phyloP scores from a whole-genome alignment of 2,797 vertebrate species.

The Channa striata region DNA sequence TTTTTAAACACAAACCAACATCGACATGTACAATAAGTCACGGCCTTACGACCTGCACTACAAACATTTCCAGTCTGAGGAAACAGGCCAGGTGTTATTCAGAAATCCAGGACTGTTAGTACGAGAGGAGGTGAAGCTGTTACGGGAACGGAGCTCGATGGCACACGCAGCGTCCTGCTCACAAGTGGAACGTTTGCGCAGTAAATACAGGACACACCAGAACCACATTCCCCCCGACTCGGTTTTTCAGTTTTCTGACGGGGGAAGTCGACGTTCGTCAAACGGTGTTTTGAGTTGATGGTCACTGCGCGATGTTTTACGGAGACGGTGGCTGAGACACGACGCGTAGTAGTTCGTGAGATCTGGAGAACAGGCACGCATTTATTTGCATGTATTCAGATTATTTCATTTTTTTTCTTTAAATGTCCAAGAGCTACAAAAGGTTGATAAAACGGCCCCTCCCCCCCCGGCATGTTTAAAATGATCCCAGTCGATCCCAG shows the following conservation, averaged over 20 bases:
- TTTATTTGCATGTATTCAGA: constrained; percentile 66
- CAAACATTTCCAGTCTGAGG: constrained; percentile 22
- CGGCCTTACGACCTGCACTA: constrained; percentile 20
- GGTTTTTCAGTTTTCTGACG: constrained; percentile 61
- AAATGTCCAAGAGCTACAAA: constrained; percentile 74
- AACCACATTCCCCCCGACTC: constrained; percentile 54
- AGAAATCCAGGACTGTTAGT: constrained; percentile 55
- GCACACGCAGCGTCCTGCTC: constrained; percentile 25
- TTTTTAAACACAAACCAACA: constrained; percentile 53
- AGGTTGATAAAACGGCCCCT: constrained; percentile 54
- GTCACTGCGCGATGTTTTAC: constrained; percentile 20
- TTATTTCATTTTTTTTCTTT: constrained; percentile 31
- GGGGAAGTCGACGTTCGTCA: constrained; percentile 58
- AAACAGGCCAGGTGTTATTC: constrained; percentile 39
- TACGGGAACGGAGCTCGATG: constrained; percentile 45
- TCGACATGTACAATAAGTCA: constrained; percentile 51
- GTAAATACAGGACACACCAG: constrained; percentile 63
- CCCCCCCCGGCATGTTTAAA: background rate
- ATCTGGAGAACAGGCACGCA: constrained; percentile 62
- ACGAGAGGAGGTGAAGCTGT: constrained; percentile 45
- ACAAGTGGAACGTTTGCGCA: constrained; percentile 33
- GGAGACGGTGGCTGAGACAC: constrained; percentile 55
- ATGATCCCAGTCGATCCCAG: constrained; percentile 30
- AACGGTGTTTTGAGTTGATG: constrained; percentile 40
- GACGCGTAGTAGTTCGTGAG: constrained; percentile 52